Evolutionary conservation across 1,140 invertebrate species (phyloP).

Genomic region (Drosophila nebulosa): DNA sequence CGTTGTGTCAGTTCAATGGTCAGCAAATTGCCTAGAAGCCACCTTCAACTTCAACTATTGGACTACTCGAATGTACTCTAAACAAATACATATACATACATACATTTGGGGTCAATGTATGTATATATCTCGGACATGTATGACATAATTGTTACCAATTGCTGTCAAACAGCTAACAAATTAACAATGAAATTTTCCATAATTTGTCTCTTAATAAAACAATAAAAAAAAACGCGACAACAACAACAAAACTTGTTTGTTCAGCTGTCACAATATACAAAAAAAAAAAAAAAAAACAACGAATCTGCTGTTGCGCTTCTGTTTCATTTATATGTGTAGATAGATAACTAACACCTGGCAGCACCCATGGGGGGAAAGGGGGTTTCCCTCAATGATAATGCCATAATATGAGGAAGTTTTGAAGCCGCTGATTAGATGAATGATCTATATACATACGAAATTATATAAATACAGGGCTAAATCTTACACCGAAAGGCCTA

Average conservation of each 20-base stretch:
- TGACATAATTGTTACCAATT: slow-evolving; percentile 55
- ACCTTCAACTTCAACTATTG: slow-evolving; percentile 38
- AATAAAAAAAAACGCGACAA: background rate
- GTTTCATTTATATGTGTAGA: slow-evolving; percentile 8
- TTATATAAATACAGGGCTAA: background rate
- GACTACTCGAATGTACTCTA: slow-evolving; percentile 1
- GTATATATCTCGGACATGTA: background rate
- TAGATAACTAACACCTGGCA: slow-evolving; percentile 8
- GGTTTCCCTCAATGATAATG: slow-evolving; percentile 5
- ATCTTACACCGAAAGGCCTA: background rate
- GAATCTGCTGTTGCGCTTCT: background rate
- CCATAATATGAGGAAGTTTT: background rate
- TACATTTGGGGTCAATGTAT: background rate
- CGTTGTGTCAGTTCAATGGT: slow-evolving; percentile 43
- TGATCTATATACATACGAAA: background rate
- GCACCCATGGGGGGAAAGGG: background rate
- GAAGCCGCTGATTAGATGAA: background rate
- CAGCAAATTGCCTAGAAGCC: slow-evolving; percentile 44
- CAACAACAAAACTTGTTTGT: slow-evolving; percentile 39
- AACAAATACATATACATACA: background rate
- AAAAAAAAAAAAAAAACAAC: background rate
- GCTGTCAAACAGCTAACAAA: slow-evolving; percentile 35
- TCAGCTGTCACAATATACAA: slow-evolving; percentile 15
- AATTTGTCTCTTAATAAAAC: background rate
- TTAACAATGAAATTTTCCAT: slow-evolving; percentile 26